Evolutionary conservation across 2,888 invertebrate genomes (phyloP).

Genomic region (Ischnura elegans): DNA sequence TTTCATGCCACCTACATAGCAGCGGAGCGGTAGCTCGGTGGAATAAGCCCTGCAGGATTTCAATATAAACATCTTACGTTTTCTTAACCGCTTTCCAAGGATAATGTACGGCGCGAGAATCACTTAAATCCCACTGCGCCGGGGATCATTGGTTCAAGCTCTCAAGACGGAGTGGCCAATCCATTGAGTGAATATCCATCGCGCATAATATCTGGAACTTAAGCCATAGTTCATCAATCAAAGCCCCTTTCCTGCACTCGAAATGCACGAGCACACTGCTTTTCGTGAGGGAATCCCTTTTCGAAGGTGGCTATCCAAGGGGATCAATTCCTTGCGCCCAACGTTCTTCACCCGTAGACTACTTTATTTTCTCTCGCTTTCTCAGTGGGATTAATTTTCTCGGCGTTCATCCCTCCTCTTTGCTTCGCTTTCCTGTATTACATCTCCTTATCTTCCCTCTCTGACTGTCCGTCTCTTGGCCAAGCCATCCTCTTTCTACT

Average conservation of each 20-base stretch:
- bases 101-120: background rate
- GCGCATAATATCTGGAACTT: background rate
- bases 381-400: background rate
- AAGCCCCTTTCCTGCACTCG: background rate
- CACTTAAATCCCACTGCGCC: background rate
- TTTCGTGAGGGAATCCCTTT: background rate
- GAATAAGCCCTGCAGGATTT: background rate
- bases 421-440: background rate
- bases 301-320: background rate
- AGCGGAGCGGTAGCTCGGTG: background rate
- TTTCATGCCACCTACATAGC: too few species aligned
- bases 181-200: background rate
- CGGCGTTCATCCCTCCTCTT: background rate
- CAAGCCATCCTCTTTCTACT: background rate
- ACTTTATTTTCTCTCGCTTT: background rate
- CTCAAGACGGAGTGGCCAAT: background rate
- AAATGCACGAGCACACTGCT: background rate
- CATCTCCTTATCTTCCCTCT: background rate
- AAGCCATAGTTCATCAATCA: background rate
- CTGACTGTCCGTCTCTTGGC: background rate
- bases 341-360: too few species aligned
- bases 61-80: background rate
- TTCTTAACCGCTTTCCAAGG: too few species aligned
- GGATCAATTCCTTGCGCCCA: too few species aligned
- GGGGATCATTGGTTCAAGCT: background rate